These are phyloP conservation scores for Forbesichthys agassizii DNA, from an alignment of 2,113 vertebrate genomes.

Conservation along the genomic window DNA sequence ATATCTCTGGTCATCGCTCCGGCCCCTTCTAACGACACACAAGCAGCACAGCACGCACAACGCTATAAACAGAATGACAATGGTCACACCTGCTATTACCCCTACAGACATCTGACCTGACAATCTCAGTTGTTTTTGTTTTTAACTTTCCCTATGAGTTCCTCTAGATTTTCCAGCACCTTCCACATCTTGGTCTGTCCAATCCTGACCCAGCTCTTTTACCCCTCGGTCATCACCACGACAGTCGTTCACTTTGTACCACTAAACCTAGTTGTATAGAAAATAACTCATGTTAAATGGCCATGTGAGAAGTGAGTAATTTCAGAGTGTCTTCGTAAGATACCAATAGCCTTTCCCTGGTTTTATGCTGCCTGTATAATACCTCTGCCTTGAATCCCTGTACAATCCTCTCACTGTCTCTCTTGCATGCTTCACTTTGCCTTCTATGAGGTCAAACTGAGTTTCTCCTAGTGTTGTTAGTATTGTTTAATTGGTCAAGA, in stretches of 20 bases:
- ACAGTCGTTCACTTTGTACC: slow-evolving; percentile 59
- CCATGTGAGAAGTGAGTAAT: no score
- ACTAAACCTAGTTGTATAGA: no score
- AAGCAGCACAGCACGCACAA: background rate
- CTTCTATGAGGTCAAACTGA: no score
- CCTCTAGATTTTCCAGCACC: slow-evolving; percentile 61
- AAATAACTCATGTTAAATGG: no score
- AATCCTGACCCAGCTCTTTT: slow-evolving; percentile 81
- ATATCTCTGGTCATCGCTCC: slow-evolving; percentile 39
- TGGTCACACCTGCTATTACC: slow-evolving; percentile 50
- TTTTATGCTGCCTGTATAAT: no score
- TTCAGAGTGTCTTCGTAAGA: no score
- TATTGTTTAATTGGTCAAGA: no score
- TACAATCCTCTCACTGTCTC: no score
- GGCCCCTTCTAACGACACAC: background rate
- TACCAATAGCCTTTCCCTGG: no score
- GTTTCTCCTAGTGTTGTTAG: no score
- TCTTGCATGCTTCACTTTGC: no score
- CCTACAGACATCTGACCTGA: slow-evolving; percentile 47
- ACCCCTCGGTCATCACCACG: slow-evolving; percentile 79
- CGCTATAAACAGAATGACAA: slow-evolving; percentile 43
- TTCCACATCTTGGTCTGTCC: slow-evolving; percentile 78
- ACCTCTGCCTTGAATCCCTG: no score
- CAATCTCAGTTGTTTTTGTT: slow-evolving; percentile 35
- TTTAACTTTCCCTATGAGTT: slow-evolving; percentile 46